These are phyloP conservation scores for Ophioninae sp. DNA, from an alignment of 2,888 invertebrate species.

Conservation along the genomic window DNA sequence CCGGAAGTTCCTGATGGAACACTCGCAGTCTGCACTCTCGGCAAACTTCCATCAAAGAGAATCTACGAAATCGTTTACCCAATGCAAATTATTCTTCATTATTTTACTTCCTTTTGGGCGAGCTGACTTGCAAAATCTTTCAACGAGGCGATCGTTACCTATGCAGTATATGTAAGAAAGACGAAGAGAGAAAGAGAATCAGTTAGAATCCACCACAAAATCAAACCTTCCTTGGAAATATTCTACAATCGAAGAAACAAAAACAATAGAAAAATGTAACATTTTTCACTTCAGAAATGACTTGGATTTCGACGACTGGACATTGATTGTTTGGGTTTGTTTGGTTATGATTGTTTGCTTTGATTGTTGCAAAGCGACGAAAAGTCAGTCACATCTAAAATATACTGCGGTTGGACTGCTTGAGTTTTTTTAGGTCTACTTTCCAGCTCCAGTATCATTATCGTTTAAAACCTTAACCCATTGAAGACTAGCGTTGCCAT, in stretches of 20 bases:
- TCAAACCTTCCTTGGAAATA: background rate
- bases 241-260: background rate
- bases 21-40: conserved; percentile 19
- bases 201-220: conserved; percentile 7
- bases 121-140: background rate
- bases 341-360: too few relatives aligned
- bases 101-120: background rate
- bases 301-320: background rate
- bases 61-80: conserved; percentile 17
- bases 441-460: too few relatives aligned
- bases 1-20: conserved; percentile 9
- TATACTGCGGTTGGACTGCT: too few relatives aligned
- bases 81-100: conserved; percentile 37
- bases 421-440: too few relatives aligned
- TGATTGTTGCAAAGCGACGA: background rate
- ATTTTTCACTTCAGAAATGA: background rate
- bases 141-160: background rate
- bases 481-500: too few relatives aligned
- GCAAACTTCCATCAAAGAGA: conserved; percentile 44
- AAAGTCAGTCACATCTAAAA: background rate
- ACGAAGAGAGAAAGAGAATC: background rate
- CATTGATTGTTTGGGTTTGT: background rate
- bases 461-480: too few relatives aligned
- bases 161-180: background rate
- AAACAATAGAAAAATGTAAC: background rate